Base-by-base conservation (phyloP, 1,140 invertebrate species). In the Geopemphigus sp. region DNA sequence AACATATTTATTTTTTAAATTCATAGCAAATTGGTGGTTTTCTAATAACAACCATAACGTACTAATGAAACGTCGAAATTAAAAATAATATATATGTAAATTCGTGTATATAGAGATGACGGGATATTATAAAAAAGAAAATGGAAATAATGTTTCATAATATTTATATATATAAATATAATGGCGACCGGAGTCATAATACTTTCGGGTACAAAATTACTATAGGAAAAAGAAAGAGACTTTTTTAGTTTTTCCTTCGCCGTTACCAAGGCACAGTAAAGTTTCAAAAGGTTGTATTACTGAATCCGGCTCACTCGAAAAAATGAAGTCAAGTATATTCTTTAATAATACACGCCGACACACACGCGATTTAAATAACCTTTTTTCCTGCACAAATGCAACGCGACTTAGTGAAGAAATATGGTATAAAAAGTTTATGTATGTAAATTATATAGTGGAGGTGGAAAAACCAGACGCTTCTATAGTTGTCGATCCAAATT, bases 401-500 rank as follows among this genome's bases (percentile, higher is more conserved):
- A 1, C 12, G 32, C 39, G 29, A 74, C 72, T 74, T 22, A 32
- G 29, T 22, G 12, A 17, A 56, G 53, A 39, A 39, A 39, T 6
- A 3, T 4, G 6, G 45, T 61, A 22, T 6, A 24, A 19, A 78
- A 32, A 78, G n/a, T n/a, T 50, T 50, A 47, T 63, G 8, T 39
- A 39, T 39, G 32, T 63, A 59, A 61, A 61, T 47, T 45, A 76
- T 76, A 29, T 15, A 22, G 15, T 15, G 15, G n/a, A 61, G 57
- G 73, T 61, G 73, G 32, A 47, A 47, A 61, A 74, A 11, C 11
- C 5, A 47, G 39, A 39, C 74, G 17, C 57, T 32, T 61, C 47
- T 22, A 39, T 61, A 78, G 59, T 57, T 14, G 14, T 39, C 56
- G 74, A 39, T 39, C 61, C 63, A 78, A 78, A 78, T 57, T 63